Percentiles rank a stretch among this genome's conserved stretches.
These are phyloP conservation scores for Sminthurides bifidus DNA, from an alignment of 1,140 invertebrate species.

Conservation along the genomic window DNA sequence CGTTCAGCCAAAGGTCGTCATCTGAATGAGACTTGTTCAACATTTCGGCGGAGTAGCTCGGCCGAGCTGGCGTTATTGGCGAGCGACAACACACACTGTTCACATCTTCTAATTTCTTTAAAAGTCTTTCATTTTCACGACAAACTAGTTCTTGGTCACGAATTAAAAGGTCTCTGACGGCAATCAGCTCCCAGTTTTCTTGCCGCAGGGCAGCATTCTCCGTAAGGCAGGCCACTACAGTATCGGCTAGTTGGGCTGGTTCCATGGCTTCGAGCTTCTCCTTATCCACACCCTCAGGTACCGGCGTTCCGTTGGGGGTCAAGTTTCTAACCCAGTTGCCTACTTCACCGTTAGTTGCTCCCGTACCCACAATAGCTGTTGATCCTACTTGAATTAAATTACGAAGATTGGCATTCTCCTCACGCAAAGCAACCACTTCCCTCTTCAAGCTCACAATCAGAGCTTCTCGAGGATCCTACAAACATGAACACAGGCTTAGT, in stretches of 20 bases:
- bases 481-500: no score
- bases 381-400: constrained; percentile 52
- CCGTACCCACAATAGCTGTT: background rate
- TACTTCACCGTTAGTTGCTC: constrained; percentile 16
- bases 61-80: constrained; percentile 59
- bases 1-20: constrained; percentile 30
- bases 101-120: constrained; percentile 75
- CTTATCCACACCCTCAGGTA: constrained; percentile 43
- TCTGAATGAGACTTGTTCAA: constrained; percentile 38
- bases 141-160: constrained; percentile 80
- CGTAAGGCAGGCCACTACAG: constrained; percentile 62
- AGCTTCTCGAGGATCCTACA: constrained; percentile 77
- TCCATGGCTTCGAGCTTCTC: constrained; percentile 60
- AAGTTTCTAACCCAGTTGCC: constrained; percentile 23
- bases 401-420: constrained; percentile 81
- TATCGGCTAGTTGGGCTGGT: constrained; percentile 52
- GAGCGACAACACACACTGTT: constrained; percentile 67
- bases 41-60: constrained; percentile 53
- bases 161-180: constrained; percentile 61
- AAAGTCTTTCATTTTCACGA: constrained; percentile 72
- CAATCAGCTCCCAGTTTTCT: constrained; percentile 76
- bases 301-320: constrained; percentile 32
- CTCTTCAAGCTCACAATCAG: constrained; percentile 77
- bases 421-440: constrained; percentile 73
- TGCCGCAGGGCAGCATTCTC: constrained; percentile 74